phyloP scores from a whole-genome alignment of 2,113 vertebrate species.

The Periophthalmodon schlosseri region DNA sequence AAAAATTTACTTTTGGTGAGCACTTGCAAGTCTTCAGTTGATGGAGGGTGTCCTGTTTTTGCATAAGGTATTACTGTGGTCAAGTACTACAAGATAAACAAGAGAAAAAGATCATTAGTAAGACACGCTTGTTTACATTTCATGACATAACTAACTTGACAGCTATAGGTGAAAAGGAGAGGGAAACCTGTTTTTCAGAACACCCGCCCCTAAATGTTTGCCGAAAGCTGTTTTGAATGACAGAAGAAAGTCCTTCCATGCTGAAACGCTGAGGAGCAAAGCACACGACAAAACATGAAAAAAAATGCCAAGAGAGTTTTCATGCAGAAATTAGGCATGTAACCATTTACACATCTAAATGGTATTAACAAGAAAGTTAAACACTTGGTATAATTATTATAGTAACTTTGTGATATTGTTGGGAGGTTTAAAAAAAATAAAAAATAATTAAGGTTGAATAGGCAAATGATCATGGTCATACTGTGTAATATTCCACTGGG shows the following conservation, averaged over 20 bases:
- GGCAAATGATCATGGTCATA: background rate
- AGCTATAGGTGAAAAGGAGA: constrained; percentile 29
- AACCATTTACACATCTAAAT: background rate
- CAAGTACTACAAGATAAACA: constrained; percentile 81
- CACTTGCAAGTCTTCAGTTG: constrained; percentile 93
- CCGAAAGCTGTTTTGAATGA: constrained; percentile 97
- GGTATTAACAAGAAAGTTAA: background rate
- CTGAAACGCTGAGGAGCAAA: constrained; percentile 88
- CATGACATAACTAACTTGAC: background rate
- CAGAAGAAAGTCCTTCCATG: constrained; percentile 96
- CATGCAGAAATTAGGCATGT: background rate
- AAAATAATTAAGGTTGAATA: too few species aligned
- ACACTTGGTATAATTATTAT: background rate
- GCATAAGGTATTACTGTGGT: constrained; percentile 98
- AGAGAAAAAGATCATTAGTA: background rate
- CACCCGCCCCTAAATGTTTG: constrained; percentile 93
- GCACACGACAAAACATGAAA: constrained; percentile 33
- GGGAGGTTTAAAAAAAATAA: background rate
- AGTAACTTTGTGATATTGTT: background rate
- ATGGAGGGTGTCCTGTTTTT: constrained; percentile 89
- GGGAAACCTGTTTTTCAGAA: constrained; percentile 94
- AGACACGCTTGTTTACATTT: background rate
- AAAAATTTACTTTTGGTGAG: constrained; percentile 88
- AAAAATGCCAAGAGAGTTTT: background rate
- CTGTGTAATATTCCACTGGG: too few species aligned